phyloP scores from a whole-genome alignment of 2,797 vertebrate species.

The Echeneis naucrates region DNA sequence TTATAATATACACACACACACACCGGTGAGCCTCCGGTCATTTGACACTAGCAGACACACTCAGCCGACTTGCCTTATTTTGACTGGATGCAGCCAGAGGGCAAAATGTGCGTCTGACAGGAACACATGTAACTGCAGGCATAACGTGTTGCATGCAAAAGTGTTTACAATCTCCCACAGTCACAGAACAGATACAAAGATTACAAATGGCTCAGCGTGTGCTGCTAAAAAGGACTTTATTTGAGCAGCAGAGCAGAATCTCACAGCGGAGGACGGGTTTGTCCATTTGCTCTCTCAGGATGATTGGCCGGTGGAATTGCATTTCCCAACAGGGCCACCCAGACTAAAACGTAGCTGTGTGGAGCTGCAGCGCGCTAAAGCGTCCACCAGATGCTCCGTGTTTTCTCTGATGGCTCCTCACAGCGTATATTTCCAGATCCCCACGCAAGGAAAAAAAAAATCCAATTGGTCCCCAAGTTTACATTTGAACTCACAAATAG shows the following conservation, averaged over 20 bases:
- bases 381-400: constrained; percentile 60
- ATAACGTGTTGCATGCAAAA: constrained; percentile 18
- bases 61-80: constrained; percentile 26
- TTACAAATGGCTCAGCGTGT: background rate
- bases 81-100: constrained; percentile 44
- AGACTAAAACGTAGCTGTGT: constrained; percentile 30
- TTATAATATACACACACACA: constrained; percentile 1
- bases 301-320: constrained; percentile 12
- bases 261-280: background rate
- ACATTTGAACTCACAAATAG: constrained; percentile 7
- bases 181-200: background rate
- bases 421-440: constrained; percentile 23
- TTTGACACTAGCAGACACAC: constrained; percentile 46
- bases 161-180: constrained; percentile 7
- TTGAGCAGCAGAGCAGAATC: background rate
- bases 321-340: constrained; percentile 53
- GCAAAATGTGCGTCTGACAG: constrained; percentile 29
- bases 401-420: constrained; percentile 52
- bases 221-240: background rate
- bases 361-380: constrained; percentile 34
- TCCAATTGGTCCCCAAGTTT: background rate
- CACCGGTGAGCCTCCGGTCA: constrained; percentile 4
- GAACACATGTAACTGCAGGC: constrained; percentile 24
- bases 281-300: background rate
- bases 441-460: background rate